These are phyloP conservation scores for Paedocypris sp. DNA, from an alignment of 2,113 vertebrate species.

Conservation along the genomic window DNA sequence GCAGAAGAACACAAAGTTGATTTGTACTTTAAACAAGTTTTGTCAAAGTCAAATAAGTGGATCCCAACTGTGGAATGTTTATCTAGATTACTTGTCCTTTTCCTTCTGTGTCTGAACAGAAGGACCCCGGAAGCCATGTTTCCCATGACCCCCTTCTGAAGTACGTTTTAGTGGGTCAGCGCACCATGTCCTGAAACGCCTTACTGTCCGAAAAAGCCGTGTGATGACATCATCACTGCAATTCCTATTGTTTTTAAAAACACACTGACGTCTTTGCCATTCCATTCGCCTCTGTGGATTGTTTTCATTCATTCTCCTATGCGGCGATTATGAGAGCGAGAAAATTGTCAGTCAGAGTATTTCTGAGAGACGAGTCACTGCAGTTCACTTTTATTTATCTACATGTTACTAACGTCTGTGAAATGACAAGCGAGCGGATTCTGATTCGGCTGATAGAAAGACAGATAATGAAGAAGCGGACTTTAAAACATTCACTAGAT, in stretches of 20 bases:
- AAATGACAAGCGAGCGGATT: not conserved
- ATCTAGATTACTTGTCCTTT: slow-evolving; percentile 48
- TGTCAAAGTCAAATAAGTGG: slow-evolving; percentile 44
- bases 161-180: not conserved
- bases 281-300: not conserved
- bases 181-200: slow-evolving; percentile 1
- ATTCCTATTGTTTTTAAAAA: slow-evolving; percentile 10
- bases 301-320: slow-evolving; percentile 16
- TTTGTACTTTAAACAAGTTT: slow-evolving; percentile 44
- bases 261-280: slow-evolving; percentile 6
- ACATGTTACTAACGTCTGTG: not conserved
- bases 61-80: slow-evolving; percentile 20
- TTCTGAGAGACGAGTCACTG: not conserved
- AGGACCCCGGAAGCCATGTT: slow-evolving; percentile 39
- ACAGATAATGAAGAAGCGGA: too few species aligned
- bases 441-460: too few species aligned
- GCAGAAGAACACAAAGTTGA: slow-evolving; percentile 34
- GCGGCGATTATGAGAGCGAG: not conserved
- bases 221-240: slow-evolving; percentile 18
- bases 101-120: slow-evolving; percentile 35
- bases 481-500: too few species aligned
- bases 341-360: slow-evolving; percentile 10
- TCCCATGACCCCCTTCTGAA: slow-evolving; percentile 48
- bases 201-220: not conserved
- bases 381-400: slow-evolving; percentile 6